A percentile compares a stretch with the other conserved stretches of the same genome.
phyloP scores from a whole-genome alignment of 2,888 invertebrate species.

The Polyommatus iphigenia region DNA sequence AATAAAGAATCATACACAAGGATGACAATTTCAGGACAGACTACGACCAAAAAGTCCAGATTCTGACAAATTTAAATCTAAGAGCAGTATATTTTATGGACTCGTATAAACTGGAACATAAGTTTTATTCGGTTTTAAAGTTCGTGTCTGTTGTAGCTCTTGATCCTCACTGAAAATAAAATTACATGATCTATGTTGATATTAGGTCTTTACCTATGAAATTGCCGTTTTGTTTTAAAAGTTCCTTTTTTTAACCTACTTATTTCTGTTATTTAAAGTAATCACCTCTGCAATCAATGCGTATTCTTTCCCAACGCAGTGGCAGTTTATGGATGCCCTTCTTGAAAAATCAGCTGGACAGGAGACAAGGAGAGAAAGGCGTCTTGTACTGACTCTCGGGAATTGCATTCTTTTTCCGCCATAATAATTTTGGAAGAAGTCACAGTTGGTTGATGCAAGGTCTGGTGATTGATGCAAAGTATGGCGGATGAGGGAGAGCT shows the following conservation, averaged over 20 bases:
- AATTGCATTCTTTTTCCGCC: not conserved
- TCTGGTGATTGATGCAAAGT: too few species aligned
- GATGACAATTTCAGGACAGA: not conserved
- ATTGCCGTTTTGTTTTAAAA: not conserved
- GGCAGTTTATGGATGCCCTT: too few species aligned
- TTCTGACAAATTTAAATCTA: not conserved
- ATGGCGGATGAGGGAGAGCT: too few species aligned
- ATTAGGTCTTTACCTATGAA: too few species aligned
- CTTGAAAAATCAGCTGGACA: too few species aligned
- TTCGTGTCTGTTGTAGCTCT: not conserved
- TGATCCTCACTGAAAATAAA: not conserved
- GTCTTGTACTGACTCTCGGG: not conserved
- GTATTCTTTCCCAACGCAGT: too few species aligned
- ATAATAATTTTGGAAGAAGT: too few species aligned
- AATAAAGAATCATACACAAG: not conserved
- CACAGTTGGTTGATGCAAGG: too few species aligned
- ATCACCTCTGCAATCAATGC: not conserved
- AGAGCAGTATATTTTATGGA: constrained; percentile 11
- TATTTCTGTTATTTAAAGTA: too few species aligned
- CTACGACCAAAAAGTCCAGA: not conserved
- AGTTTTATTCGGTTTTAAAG: constrained; percentile 20
- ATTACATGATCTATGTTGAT: not conserved
- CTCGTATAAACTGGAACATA: constrained; percentile 1
- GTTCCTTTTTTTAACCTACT: too few species aligned
- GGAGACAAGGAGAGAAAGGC: too few species aligned